These are phyloP conservation scores for Pollachius pollachius DNA, from an alignment of 2,113 vertebrate genomes.

Conservation along the genomic window DNA sequence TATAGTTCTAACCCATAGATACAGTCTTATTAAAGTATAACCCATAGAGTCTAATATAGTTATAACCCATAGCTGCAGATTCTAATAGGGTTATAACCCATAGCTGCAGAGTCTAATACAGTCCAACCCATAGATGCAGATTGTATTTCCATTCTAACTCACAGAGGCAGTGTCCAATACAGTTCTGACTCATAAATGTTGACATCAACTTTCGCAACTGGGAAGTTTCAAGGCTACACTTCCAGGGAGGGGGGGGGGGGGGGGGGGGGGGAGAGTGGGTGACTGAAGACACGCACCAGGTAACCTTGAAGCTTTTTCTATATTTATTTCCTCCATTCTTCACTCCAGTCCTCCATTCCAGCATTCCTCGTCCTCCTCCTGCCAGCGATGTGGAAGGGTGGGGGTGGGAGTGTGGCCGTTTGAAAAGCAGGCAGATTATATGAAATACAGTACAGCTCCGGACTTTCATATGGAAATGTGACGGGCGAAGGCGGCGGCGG, in stretches of 20 bases:
- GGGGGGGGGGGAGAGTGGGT: not conserved
- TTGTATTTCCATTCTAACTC: too few relatives aligned
- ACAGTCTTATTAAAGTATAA: too few relatives aligned
- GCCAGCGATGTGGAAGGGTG: not conserved
- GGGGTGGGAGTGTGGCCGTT: conserved; percentile 26
- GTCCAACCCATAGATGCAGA: too few relatives aligned
- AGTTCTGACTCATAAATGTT: conserved; percentile 56
- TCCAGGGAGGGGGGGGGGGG: conserved; percentile 17
- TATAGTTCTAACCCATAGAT: too few relatives aligned
- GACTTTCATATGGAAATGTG: conserved; percentile 78
- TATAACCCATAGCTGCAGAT: too few relatives aligned
- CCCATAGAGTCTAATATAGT: too few relatives aligned
- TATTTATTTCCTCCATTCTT: conserved; percentile 26
- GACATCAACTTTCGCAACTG: conserved; percentile 52
- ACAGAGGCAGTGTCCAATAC: conserved; percentile 63
- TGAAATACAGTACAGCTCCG: conserved; percentile 58
- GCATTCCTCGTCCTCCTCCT: not conserved
- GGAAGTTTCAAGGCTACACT: conserved; percentile 63
- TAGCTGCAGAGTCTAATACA: too few relatives aligned
- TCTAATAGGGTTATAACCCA: too few relatives aligned
- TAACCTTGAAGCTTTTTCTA: conserved; percentile 63
- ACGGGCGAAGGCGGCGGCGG: not conserved
- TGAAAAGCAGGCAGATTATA: conserved; percentile 70
- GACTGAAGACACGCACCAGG: conserved; percentile 60
- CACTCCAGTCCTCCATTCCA: conserved; percentile 48